These are phyloP conservation scores for Cyprinus carpio DNA, from an alignment of 2,113 vertebrate genomes.

Conservation along the genomic window DNA sequence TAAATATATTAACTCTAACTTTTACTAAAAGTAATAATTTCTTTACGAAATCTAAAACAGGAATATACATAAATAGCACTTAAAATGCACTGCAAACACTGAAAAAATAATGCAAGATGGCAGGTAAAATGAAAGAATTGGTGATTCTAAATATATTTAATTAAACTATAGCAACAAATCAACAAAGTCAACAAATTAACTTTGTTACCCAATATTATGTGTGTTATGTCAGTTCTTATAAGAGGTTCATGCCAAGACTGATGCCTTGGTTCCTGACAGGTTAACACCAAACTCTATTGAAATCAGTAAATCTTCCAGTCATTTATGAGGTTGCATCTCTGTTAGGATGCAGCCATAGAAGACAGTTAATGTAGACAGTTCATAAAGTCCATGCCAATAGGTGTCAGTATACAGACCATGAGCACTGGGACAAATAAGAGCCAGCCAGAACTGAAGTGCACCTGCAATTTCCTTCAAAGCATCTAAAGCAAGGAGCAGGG, in stretches of 20 bases:
- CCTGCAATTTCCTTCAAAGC: neutral
- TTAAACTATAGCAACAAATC: neutral
- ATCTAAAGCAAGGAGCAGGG: neutral
- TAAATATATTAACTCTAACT: neutral
- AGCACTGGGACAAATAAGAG: neutral
- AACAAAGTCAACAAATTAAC: neutral
- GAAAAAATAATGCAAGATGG: neutral
- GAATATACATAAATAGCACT: too few relatives aligned
- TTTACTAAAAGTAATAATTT: neutral
- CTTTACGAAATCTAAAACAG: neutral
- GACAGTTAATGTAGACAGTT: neutral
- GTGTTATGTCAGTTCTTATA: neutral
- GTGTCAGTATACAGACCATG: neutral
- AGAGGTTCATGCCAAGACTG: neutral
- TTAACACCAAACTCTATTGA: neutral
- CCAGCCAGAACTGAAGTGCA: neutral
- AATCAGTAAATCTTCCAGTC: neutral
- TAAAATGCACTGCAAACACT: too few relatives aligned
- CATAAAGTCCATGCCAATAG: neutral
- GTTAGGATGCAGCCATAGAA: neutral
- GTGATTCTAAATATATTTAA: neutral
- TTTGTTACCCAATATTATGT: neutral
- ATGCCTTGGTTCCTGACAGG: neutral
- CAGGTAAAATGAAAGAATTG: neutral
- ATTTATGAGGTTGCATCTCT: neutral